These are phyloP conservation scores for Speoplatyrhinus poulsoni DNA, from an alignment of 2,113 vertebrate genomes.

Conservation along the genomic window DNA sequence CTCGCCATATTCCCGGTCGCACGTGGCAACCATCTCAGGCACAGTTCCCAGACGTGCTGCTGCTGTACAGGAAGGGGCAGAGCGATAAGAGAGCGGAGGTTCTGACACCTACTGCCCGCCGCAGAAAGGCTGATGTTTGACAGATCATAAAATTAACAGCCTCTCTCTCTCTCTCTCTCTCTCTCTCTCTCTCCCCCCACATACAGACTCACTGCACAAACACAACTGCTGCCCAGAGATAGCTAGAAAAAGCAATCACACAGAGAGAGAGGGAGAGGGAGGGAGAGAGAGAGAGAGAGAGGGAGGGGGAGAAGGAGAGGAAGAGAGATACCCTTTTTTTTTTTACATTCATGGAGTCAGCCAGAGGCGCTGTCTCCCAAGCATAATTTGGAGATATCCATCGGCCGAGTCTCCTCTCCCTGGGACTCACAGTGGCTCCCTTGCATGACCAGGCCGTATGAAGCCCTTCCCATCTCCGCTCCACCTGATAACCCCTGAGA, in stretches of 20 bases:
- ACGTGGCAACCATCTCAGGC: constrained; percentile 46
- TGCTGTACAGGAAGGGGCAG: constrained; percentile 55
- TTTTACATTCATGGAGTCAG: constrained; percentile 38
- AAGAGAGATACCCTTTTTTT: constrained; percentile 5
- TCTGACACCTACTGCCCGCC: constrained; percentile 34
- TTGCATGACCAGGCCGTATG: constrained; percentile 41
- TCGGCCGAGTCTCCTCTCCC: constrained; percentile 34
- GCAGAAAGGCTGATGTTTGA: constrained; percentile 52
- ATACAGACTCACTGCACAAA: constrained; percentile 62
- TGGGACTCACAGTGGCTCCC: constrained; percentile 31
- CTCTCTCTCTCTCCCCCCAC: constrained; percentile 42
- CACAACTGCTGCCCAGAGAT: constrained; percentile 70
- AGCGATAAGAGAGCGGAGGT: constrained; percentile 60
- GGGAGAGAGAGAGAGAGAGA: neutral
- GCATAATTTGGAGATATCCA: constrained; percentile 66
- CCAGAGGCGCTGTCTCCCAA: constrained; percentile 28
- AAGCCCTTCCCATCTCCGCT: constrained; percentile 30
- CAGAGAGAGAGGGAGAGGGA: constrained; percentile 15
- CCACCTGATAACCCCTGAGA: constrained; percentile 30
- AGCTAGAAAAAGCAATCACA: constrained; percentile 64
- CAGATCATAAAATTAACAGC: constrained; percentile 69
- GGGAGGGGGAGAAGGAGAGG: neutral
- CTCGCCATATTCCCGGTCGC: constrained; percentile 39
- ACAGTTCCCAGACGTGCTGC: constrained; percentile 47
- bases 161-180: constrained; percentile 23